Conservation (phyloP, 2,888 invertebrate species). For the Trissoscelio sp. region DNA sequence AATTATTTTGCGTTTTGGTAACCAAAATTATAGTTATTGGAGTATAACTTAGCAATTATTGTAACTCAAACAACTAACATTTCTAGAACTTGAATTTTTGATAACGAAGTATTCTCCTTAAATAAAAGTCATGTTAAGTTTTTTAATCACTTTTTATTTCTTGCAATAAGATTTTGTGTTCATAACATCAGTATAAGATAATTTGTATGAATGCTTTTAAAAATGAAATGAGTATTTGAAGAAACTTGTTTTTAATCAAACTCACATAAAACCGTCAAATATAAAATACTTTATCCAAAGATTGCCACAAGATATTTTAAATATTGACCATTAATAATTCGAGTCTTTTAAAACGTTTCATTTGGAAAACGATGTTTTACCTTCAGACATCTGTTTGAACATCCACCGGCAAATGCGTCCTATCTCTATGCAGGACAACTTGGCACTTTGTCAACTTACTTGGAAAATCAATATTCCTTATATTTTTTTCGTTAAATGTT, state of each 20-base stretch:
- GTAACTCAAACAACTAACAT: slow-evolving; percentile 8
- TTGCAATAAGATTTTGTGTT: no score
- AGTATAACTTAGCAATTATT: slow-evolving; percentile 7
- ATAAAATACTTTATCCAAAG: not conserved
- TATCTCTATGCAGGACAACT: slow-evolving; percentile 36
- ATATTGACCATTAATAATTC: slow-evolving; percentile 56
- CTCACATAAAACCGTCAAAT: no score
- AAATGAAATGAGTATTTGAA: no score
- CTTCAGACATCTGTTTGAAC: slow-evolving; percentile 57
- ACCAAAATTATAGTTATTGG: slow-evolving; percentile 13
- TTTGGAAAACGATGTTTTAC: slow-evolving; percentile 39
- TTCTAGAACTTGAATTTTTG: not conserved
- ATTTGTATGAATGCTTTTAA: no score
- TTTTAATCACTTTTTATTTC: not conserved
- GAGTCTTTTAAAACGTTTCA: slow-evolving; percentile 29
- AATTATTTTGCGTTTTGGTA: slow-evolving; percentile 19
- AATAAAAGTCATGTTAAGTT: not conserved
- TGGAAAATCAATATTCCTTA: slow-evolving; percentile 52
- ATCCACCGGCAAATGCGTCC: slow-evolving; percentile 1
- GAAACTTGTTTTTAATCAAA: no score
- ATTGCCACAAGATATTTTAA: slow-evolving; percentile 35
- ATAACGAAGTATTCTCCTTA: not conserved
- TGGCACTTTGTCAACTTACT: slow-evolving; percentile 46
- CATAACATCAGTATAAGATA: no score
- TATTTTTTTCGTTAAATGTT: slow-evolving; percentile 43